Percentiles rank a stretch among this genome's conserved stretches.
Conservation (phyloP, 2,113 vertebrate species). For the Azemiops feae region DNA sequence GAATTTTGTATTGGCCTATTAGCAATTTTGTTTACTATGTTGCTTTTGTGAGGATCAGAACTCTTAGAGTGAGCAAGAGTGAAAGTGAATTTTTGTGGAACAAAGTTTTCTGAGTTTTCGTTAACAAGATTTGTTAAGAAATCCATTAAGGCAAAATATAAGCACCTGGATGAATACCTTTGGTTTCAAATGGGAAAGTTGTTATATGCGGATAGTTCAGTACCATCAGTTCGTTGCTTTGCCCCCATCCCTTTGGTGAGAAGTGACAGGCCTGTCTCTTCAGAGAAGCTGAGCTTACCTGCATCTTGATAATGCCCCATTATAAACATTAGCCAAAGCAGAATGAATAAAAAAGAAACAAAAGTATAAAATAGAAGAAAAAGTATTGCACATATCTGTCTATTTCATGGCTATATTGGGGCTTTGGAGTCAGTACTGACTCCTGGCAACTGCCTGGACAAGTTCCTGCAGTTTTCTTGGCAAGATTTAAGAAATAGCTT, state of each 20-base stretch:
- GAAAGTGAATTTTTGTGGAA: not conserved
- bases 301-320: not conserved
- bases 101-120: not conserved
- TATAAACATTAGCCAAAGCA: not conserved
- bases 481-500: not conserved
- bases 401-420: not conserved
- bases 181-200: not conserved
- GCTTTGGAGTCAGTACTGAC: not conserved
- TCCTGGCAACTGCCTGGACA: not conserved
- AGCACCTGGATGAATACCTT: not conserved
- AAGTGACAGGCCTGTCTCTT: not conserved
- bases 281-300: not conserved
- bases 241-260: not conserved
- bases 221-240: not conserved
- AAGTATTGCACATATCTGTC: not conserved
- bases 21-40: not conserved
- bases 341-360: not conserved
- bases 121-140: not conserved
- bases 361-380: not conserved
- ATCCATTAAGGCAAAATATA: not conserved
- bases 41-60: not conserved
- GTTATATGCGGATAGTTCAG: not conserved
- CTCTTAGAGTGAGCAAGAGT: not conserved
- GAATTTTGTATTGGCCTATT: not conserved
- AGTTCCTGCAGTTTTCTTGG: not conserved